Base-by-base conservation (phyloP, 1,140 invertebrate species). In the Lanistes nyassanus region DNA sequence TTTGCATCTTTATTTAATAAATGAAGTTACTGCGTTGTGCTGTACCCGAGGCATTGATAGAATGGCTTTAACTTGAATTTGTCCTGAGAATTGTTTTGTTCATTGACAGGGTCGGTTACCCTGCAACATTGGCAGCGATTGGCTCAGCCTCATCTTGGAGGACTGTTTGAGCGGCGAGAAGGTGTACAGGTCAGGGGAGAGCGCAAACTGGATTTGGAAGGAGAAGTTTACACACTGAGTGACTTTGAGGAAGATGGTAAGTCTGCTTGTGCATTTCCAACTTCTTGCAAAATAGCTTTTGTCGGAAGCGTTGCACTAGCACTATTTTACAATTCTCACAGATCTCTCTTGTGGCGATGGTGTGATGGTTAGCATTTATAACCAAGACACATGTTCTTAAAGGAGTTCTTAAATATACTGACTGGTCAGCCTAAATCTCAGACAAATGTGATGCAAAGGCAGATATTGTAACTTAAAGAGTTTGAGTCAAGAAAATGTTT, bases 71-170 rank as follows among this genome's bases (percentile, higher is more conserved):
- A 16, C 42, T 47, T 13, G 9, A 47, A 42, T 6, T 47, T 47
- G 19, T 47, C 42, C 42, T 47, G 42, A 47, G 19, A 13, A 16
- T 47, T 13, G 19, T 13, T 47, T 47, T 2, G 42, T 47, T 71
- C 19, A 13, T 31, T 42, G 58, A 5, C 77, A 87, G 85, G 85
- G 39, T 87, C 85, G 11, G 79, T 84, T 23, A 87, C 85, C 16
- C 67, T 87, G 31, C 66, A 81, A 34, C 82, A 97, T 70, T 99
- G 97, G 97, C 95, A 95, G 64, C 93, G 95, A 76, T 91, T 99
- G 26, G 97, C 97, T 23, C 97, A 96, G 42, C 97, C 97, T 39
- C 95, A 95, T 56, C 92, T 98, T 78, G 94, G 95, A 75, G 95
- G 95, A 39, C 90, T 99, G 51, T 89, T 98, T 75, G 97, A 98